Conservation (phyloP, 2,888 invertebrate genomes). For the Caenorhabditis wallacei region DNA sequence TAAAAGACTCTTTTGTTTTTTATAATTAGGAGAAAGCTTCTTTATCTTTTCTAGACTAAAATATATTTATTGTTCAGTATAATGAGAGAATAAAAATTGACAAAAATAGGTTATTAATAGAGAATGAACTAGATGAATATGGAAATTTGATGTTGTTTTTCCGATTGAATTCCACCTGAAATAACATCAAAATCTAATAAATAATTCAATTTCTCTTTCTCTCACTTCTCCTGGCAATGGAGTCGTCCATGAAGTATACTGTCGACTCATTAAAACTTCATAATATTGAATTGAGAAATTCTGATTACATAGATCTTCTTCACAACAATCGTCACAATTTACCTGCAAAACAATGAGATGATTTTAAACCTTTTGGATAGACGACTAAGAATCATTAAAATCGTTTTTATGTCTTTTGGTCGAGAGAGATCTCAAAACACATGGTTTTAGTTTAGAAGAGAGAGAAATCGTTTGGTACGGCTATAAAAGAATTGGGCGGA, state of each 20-base stretch:
- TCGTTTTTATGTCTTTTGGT: slow-evolving; percentile 21
- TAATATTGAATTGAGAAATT: slow-evolving; percentile 79
- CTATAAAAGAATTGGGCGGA: slow-evolving; percentile 37
- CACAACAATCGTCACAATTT: slow-evolving; percentile 81
- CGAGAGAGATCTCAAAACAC: slow-evolving; percentile 20
- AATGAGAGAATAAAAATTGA: not conserved
- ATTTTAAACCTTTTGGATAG: slow-evolving; percentile 16
- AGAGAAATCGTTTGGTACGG: slow-evolving; percentile 23
- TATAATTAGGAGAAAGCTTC: no score
- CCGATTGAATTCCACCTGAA: slow-evolving; percentile 63
- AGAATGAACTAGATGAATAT: slow-evolving; percentile 27
- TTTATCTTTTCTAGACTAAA: no score
- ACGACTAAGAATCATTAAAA: slow-evolving; percentile 30
- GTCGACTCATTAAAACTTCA: slow-evolving; percentile 69
- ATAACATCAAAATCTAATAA: not conserved
- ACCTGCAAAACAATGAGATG: slow-evolving; percentile 68
- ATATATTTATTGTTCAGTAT: no score
- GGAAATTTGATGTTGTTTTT: slow-evolving; percentile 63
- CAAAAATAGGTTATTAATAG: not conserved
- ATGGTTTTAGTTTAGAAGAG: slow-evolving; percentile 34
- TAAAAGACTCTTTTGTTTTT: not conserved
- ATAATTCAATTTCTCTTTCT: not conserved
- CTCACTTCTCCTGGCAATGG: slow-evolving; percentile 76
- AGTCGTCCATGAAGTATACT: slow-evolving; percentile 78
- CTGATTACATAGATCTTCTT: slow-evolving; percentile 76